Evolutionary conservation across 1,140 invertebrate species (phyloP).

Genomic region (Heliconius nattereri): DNA sequence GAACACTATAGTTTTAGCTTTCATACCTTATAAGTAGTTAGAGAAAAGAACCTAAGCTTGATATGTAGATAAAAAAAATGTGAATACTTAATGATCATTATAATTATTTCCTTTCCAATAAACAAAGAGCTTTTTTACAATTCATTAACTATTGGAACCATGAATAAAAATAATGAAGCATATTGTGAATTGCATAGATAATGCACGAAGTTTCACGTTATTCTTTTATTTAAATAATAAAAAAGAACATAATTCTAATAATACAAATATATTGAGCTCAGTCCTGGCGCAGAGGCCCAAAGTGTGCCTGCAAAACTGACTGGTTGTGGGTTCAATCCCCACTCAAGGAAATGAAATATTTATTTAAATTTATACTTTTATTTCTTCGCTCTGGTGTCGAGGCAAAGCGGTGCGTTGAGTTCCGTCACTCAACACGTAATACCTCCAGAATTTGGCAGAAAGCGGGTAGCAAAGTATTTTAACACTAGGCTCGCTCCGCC

Average conservation of each 20-base stretch:
- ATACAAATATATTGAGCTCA: no score
- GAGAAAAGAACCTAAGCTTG: not conserved
- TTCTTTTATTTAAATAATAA: not conserved
- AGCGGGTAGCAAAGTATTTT: not conserved
- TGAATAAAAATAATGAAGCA: not conserved
- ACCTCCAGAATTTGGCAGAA: not conserved
- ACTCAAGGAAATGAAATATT: not conserved
- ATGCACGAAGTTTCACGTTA: not conserved
- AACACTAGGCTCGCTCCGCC: not conserved
- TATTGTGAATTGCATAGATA: not conserved
- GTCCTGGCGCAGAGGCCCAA: not conserved
- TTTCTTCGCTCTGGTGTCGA: not conserved
- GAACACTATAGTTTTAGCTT: not conserved
- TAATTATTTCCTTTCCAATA: not conserved
- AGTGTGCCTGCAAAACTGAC: not conserved
- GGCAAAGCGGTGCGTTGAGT: not conserved
- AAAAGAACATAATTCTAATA: no score
- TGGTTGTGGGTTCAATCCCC: not conserved
- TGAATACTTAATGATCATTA: not conserved
- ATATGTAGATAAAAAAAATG: not conserved
- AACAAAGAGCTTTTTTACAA: not conserved
- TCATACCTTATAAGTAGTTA: not conserved
- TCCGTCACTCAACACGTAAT: not conserved
- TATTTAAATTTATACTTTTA: not conserved
- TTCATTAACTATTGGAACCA: not conserved